phyloP scores from a whole-genome alignment of 1,140 invertebrate species.

The Scaptodrosophila lebanonensis region DNA sequence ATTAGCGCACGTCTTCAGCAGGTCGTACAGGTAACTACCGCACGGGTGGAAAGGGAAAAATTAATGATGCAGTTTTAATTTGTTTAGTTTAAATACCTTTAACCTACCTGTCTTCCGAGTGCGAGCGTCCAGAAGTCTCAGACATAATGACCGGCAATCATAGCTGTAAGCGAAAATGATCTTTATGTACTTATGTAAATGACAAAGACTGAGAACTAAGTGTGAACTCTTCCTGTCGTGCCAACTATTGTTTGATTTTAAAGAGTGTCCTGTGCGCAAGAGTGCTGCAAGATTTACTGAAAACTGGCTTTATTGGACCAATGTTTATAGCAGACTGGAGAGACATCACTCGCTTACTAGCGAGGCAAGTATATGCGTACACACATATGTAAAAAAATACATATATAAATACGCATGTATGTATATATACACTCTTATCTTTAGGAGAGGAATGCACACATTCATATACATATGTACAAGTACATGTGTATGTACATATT shows the following conservation, averaged over 20 bases:
- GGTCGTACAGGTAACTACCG: constrained; percentile 46
- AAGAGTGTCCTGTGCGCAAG: no score
- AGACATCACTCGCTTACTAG: no score
- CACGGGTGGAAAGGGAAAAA: not conserved
- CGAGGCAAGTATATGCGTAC: constrained; percentile 9
- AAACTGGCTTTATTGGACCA: no score
- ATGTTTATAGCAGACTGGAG: no score
- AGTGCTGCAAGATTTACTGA: no score
- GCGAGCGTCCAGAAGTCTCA: constrained; percentile 53
- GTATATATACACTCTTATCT: not conserved
- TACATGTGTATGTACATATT: not conserved
- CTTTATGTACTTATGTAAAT: no score
- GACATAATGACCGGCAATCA: constrained; percentile 39
- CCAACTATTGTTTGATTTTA: no score
- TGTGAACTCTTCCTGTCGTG: no score
- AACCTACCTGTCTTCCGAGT: constrained; percentile 57
- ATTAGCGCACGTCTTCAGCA: constrained; percentile 57
- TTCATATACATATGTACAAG: not conserved
- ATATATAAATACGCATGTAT: not conserved
- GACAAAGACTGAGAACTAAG: no score
- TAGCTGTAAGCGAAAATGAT: constrained; percentile 1
- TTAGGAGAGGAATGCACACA: constrained; percentile 10
- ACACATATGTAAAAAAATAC: not conserved
- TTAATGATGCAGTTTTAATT: not conserved
- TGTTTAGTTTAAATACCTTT: not conserved